These are phyloP conservation scores for Salvelinus alpinus DNA, from an alignment of 2,113 vertebrate genomes.

Conservation along the genomic window DNA sequence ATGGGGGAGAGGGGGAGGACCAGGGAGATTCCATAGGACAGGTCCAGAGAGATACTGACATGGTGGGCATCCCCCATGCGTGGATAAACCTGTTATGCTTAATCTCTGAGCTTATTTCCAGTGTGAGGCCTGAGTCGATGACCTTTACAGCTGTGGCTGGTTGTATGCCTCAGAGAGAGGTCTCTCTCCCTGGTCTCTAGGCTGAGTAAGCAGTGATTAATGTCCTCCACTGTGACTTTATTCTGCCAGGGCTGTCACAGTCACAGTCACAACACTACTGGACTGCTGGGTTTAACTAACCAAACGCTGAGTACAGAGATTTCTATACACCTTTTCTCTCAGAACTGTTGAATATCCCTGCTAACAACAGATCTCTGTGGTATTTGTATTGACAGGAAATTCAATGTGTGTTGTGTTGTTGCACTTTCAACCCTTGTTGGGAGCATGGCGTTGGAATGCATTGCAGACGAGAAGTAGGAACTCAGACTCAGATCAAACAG, in stretches of 20 bases:
- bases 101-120: slow-evolving; percentile 11
- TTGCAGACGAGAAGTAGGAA: neutral
- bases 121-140: slow-evolving; percentile 9
- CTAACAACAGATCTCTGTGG: neutral
- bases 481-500: neutral
- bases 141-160: slow-evolving; percentile 18
- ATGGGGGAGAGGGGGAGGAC: slow-evolving; percentile 15
- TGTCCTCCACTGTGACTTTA: slow-evolving; percentile 20
- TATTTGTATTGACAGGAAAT: too few species aligned
- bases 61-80: neutral
- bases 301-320: too few species aligned
- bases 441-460: neutral
- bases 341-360: slow-evolving; percentile 30
- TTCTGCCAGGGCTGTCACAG: neutral
- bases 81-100: slow-evolving; percentile 1
- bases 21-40: neutral
- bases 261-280: neutral
- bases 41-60: slow-evolving; percentile 4
- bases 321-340: neutral
- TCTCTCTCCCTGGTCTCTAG: neutral
- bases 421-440: too few species aligned
- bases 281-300: too few species aligned
- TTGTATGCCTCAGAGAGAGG: slow-evolving; percentile 10
- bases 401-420: neutral
- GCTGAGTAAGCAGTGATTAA: slow-evolving; percentile 29